Evolutionary conservation across 2,888 invertebrate genomes (phyloP).

Genomic region (Bombylius discolor): DNA sequence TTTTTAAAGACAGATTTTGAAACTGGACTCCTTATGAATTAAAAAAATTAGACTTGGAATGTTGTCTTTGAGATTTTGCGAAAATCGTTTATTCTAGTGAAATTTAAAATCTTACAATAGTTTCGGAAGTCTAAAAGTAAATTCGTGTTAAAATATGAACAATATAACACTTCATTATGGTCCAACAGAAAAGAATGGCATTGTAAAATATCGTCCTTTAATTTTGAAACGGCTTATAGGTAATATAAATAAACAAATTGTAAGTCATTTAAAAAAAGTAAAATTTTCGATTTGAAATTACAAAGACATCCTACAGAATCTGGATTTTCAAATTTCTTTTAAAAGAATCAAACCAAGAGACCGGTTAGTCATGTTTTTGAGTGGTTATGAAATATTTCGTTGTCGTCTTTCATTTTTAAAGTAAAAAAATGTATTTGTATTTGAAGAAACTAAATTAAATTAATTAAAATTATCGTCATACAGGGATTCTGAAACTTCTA

Average conservation of each 20-base stretch:
- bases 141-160: not conserved
- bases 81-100: too few relatives aligned
- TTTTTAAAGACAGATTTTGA: too few relatives aligned
- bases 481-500: too few relatives aligned
- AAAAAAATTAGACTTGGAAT: too few relatives aligned
- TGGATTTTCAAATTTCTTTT: conserved; percentile 3
- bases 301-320: conserved; percentile 1
- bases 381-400: conserved; percentile 3
- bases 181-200: conserved; percentile 4
- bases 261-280: not conserved
- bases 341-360: conserved; percentile 7
- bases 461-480: too few relatives aligned
- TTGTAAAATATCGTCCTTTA: conserved; percentile 4
- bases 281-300: not conserved
- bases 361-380: conserved; percentile 6
- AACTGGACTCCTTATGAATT: too few relatives aligned
- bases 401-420: conserved; percentile 9
- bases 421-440: not conserved
- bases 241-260: not conserved
- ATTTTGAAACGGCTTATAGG: conserved; percentile 5
- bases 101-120: too few relatives aligned
- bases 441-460: too few relatives aligned
- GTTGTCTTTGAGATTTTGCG: too few relatives aligned
- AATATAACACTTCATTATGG: conserved; percentile 9
- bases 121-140: too few relatives aligned